phyloP scores from a whole-genome alignment of 2,888 invertebrate genomes.

The Tenthredo scrophulariae region DNA sequence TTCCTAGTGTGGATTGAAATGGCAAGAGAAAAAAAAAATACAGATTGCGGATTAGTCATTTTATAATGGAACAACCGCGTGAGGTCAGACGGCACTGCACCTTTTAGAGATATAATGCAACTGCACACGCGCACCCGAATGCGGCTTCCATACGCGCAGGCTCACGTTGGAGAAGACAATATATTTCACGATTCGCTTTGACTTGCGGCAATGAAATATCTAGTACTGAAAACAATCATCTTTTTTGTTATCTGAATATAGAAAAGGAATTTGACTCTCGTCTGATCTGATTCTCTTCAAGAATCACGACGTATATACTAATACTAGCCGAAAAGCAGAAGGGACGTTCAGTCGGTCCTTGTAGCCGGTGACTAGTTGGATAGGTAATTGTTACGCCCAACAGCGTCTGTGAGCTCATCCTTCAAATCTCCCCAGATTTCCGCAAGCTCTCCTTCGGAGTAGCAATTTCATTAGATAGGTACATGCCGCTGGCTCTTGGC shows the following conservation, averaged over 20 bases:
- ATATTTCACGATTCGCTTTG: background rate
- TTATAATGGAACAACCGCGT: background rate
- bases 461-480: slow-evolving; percentile 15
- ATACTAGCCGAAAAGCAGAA: background rate
- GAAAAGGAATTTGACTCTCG: background rate
- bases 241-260: background rate
- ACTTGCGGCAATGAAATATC: background rate
- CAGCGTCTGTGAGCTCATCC: slow-evolving; percentile 8
- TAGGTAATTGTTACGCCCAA: slow-evolving; percentile 21
- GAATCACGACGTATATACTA: background rate
- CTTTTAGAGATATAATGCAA: background rate
- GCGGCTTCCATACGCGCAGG: background rate
- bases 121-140: slow-evolving; percentile 16
- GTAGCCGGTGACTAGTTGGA: slow-evolving; percentile 25
- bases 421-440: slow-evolving; percentile 24
- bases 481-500: slow-evolving; percentile 10
- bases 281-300: background rate
- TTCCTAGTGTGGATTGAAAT: background rate
- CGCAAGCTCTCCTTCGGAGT: slow-evolving; percentile 14
- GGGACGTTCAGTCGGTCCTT: background rate
- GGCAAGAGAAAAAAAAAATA: background rate
- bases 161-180: background rate
- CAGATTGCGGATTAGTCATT: background rate
- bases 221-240: background rate
- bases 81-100: slow-evolving; percentile 6